phyloP scores from a whole-genome alignment of 2,888 invertebrate species.

The Oscheius onirici region DNA sequence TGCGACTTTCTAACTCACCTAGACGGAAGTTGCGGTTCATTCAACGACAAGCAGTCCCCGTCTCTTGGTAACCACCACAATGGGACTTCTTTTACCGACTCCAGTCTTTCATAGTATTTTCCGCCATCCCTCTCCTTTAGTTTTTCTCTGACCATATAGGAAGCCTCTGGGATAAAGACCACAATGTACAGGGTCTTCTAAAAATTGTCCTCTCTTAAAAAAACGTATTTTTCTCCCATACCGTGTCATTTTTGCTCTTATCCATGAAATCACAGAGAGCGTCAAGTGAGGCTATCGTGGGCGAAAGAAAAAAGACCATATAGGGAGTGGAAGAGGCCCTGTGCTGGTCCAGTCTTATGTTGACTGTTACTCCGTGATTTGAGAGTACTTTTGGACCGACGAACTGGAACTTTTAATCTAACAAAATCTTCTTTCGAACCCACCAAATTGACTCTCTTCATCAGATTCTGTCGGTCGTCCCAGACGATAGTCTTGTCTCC shows the following conservation, averaged over 20 bases:
- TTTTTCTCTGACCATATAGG: constrained; percentile 56
- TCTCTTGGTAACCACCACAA: constrained; percentile 56
- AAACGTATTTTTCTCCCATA: background rate
- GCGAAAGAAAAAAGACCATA: constrained; percentile 49
- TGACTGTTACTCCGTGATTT: constrained; percentile 44
- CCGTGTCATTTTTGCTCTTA: constrained; percentile 39
- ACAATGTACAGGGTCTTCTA: constrained; percentile 56
- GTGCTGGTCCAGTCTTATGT: constrained; percentile 39
- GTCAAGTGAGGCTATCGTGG: constrained; percentile 46
- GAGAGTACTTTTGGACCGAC: constrained; percentile 1
- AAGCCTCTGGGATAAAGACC: constrained; percentile 59
- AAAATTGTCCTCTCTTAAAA: background rate
- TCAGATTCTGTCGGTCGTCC: constrained; percentile 52
- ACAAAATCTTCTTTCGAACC: background rate
- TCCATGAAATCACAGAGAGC: constrained; percentile 48
- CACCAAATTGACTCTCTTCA: constrained; percentile 63
- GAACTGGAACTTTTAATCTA: background rate
- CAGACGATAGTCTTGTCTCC: constrained; percentile 67
- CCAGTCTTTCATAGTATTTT: constrained; percentile 52
- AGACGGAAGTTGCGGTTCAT: constrained; percentile 48
- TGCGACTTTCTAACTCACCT: too few relatives aligned
- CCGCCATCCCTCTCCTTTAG: constrained; percentile 44
- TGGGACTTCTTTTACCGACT: constrained; percentile 53
- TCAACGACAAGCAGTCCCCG: constrained; percentile 52
- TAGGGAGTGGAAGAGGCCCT: constrained; percentile 34